Percentiles rank a stretch among this genome's conserved stretches.
These are phyloP conservation scores for Pandemis cinnamomeana DNA, from an alignment of 2,888 invertebrate genomes.

Conservation along the genomic window DNA sequence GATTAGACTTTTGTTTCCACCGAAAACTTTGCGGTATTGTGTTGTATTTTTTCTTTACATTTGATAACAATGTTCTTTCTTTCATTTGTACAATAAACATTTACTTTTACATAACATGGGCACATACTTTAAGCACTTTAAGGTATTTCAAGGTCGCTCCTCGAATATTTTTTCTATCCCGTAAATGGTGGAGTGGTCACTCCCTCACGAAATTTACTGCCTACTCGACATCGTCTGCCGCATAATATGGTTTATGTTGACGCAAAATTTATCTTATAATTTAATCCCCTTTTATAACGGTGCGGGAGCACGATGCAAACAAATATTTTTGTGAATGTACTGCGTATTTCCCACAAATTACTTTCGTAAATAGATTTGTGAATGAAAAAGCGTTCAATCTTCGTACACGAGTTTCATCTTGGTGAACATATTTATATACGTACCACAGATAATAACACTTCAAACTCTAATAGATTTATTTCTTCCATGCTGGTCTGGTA, in stretches of 20 bases:
- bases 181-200: conserved; percentile 6
- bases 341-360: neutral
- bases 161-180: conserved; percentile 3
- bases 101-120: too few species aligned
- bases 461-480: neutral
- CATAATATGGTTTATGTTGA: conserved; percentile 10
- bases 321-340: neutral
- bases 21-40: too few species aligned
- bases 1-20: too few species aligned
- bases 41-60: too few species aligned
- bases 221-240: conserved; percentile 6
- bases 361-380: neutral
- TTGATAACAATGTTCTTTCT: too few species aligned
- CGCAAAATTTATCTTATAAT: conserved; percentile 7
- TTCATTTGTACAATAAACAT: too few species aligned
- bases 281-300: conserved; percentile 4
- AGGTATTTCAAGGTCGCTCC: neutral
- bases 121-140: neutral
- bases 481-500: too few species aligned
- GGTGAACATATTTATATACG: neutral
- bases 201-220: conserved; percentile 7
- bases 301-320: neutral
- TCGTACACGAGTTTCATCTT: neutral
- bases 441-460: neutral
- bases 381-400: neutral